Conservation (phyloP, 2,888 invertebrate genomes). For the Coelinius sp. region DNA sequence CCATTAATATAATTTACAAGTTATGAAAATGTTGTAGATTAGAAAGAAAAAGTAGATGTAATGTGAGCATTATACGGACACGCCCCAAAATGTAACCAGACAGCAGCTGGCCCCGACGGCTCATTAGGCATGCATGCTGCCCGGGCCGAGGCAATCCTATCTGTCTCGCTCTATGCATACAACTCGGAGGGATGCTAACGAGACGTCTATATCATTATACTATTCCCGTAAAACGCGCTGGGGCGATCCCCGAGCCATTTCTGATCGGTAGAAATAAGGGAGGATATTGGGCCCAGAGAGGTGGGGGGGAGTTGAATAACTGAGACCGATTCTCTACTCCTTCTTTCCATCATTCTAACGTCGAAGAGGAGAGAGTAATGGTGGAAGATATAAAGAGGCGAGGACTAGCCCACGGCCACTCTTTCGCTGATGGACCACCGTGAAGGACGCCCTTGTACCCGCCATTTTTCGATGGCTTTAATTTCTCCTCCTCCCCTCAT, state of each 20-base stretch:
- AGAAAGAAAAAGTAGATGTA: not conserved
- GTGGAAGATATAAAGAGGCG: slow-evolving; percentile 43
- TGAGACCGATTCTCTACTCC: slow-evolving; percentile 8
- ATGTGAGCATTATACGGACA: not conserved
- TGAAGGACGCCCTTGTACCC: slow-evolving; percentile 58
- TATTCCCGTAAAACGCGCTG: slow-evolving; percentile 51
- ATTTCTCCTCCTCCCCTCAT: slow-evolving; percentile 48
- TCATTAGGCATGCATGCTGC: slow-evolving; percentile 67
- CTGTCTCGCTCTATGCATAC: slow-evolving; percentile 48
- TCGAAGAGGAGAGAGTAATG: slow-evolving; percentile 46
- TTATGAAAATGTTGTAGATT: not conserved
- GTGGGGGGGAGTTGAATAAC: too few species aligned
- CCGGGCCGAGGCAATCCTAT: slow-evolving; percentile 53
- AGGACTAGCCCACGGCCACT: slow-evolving; percentile 57
- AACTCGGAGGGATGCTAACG: slow-evolving; percentile 58
- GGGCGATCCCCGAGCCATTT: slow-evolving; percentile 32
- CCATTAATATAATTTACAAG: too few species aligned
- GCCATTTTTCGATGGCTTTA: slow-evolving; percentile 33
- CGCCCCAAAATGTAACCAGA: slow-evolving; percentile 36
- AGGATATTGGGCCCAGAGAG: slow-evolving; percentile 44
- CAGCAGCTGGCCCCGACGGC: slow-evolving; percentile 51
- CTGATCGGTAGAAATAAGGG: slow-evolving; percentile 52
- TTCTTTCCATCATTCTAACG: slow-evolving; percentile 11
- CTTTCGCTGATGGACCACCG: slow-evolving; percentile 63
- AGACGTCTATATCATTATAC: slow-evolving; percentile 69